Base-by-base conservation (phyloP, 2,797 vertebrate genomes). In the Muraenolepis orangiensis region DNA sequence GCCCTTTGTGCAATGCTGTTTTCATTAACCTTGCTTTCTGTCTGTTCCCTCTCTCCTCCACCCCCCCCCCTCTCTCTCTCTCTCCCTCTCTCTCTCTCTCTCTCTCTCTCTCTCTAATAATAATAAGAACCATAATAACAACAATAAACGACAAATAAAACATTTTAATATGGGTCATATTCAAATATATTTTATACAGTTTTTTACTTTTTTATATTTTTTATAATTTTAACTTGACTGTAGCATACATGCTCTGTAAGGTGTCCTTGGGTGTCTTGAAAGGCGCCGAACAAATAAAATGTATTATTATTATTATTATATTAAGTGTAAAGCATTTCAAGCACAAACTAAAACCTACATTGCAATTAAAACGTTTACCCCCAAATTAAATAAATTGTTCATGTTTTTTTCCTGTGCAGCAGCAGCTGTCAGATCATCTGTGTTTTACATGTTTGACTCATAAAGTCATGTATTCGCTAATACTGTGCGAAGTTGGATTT, bases 1-100 rank as follows among this genome's bases (percentile, higher is more conserved):
- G n/a, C n/a, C n/a, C n/a, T n/a, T n/a, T n/a, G n/a, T n/a, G n/a
- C 73, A 79, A 86, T 86, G 86, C 75, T 88, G 83, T 86, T 88
- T 85, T 76, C 74, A 80, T 74, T 30, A 76, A 66, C 67, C 38
- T 29, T 8, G 74, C n/a, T 42, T 71, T 78, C 46, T 57, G 46
- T 57, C 46, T 57, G 2, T 28, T 72, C 28, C 74, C 61, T 77
- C 76, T 74, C 66, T 66, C 69, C 74, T n/a, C n/a, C n/a, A n/a
- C n/a, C 0, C 51, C 2, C 77, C 34, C 20, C 29, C 57, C 31
- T 46, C 32, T 74, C 57, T 67, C 34, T 18, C 34, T 29, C 64
- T 66, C n/a, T 38, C 2, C 26, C 32, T 40, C 26, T 66, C 14
- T 29, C 40, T 57, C 16, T 51, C 7, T 10, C 70, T 29, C 13